These are phyloP conservation scores for Apodemia hepburni DNA, from an alignment of 2,888 invertebrate species.

Conservation along the genomic window DNA sequence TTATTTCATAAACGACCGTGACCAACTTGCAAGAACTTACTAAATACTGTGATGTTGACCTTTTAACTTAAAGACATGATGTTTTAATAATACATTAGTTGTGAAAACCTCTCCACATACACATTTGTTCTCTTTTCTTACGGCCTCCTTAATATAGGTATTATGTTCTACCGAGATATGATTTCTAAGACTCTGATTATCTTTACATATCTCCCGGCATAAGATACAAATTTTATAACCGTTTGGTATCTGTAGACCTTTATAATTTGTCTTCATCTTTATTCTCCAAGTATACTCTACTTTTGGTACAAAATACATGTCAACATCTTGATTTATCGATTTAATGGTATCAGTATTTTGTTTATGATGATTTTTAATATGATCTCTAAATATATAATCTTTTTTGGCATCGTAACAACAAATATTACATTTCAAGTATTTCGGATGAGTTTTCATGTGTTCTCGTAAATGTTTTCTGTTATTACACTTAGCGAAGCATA, in stretches of 20 bases:
- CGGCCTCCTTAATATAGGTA: conserved; percentile 9
- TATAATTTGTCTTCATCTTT: conserved; percentile 29
- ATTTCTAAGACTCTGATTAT: conserved; percentile 26
- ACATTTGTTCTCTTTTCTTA: conserved; percentile 34
- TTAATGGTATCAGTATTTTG: not conserved
- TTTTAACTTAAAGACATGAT: conserved; percentile 47
- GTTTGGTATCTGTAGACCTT: conserved; percentile 37
- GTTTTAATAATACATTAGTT: conserved; percentile 47
- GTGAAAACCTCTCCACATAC: conserved; percentile 46
- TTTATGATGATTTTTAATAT: conserved; percentile 37
- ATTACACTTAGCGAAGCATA: conserved; percentile 40
- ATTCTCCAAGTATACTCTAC: conserved; percentile 18
- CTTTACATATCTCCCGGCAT: conserved; percentile 46
- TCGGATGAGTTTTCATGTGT: conserved; percentile 41
- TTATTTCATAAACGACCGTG: too few relatives aligned
- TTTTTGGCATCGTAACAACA: conserved; percentile 39
- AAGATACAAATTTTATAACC: conserved; percentile 44
- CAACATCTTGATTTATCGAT: not conserved
- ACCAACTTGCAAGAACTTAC: too few relatives aligned
- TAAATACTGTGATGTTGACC: conserved; percentile 27
- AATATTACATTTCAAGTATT: conserved; percentile 39
- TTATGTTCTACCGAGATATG: conserved; percentile 41
- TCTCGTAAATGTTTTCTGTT: conserved; percentile 27
- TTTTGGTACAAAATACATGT: conserved; percentile 29
- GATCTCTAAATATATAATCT: conserved; percentile 32